A percentile compares a stretch with the other conserved stretches of the same genome.
Evolutionary conservation across 2,797 vertebrate genomes (phyloP).

Genomic region (Anabacerthia variegaticeps): DNA sequence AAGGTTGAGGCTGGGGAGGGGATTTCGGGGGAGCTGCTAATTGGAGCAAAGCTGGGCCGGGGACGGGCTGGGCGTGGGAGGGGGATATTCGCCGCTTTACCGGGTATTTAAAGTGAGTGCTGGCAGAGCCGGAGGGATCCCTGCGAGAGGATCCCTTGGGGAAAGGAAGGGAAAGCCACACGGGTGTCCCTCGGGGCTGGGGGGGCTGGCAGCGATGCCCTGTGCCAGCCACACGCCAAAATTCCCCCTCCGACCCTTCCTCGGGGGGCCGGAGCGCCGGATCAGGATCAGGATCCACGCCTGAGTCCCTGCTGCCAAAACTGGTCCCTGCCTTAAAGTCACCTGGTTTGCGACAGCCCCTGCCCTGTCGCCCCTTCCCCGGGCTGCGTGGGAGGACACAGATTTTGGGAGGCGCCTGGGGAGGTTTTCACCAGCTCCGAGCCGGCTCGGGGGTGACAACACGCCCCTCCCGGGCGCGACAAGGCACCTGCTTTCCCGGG

Average conservation of each 20-base stretch:
- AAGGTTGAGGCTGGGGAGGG: conserved; percentile 38
- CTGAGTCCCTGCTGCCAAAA: background rate
- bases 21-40: conserved; percentile 30
- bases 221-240: rapidly evolving
- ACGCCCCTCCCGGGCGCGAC: background rate
- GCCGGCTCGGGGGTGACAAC: background rate
- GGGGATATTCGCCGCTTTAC: conserved; percentile 32
- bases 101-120: background rate
- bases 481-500: background rate
- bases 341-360: rapidly evolving
- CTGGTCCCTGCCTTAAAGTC: background rate
- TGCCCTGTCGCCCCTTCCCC: background rate
- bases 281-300: background rate
- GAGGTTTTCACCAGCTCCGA: background rate
- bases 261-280: rapidly evolving
- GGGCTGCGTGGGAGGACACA: rapidly evolving
- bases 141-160: background rate
- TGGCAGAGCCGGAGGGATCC: background rate
- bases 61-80: conserved; percentile 77
- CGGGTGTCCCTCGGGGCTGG: rapidly evolving
- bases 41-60: conserved; percentile 74
- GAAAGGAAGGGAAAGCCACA: background rate
- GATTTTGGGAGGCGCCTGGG: rapidly evolving
- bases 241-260: background rate
- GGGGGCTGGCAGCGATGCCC: background rate